Evolutionary conservation across 2,113 vertebrate genomes (phyloP).

Genomic region (Oryctolagus cuniculus): DNA sequence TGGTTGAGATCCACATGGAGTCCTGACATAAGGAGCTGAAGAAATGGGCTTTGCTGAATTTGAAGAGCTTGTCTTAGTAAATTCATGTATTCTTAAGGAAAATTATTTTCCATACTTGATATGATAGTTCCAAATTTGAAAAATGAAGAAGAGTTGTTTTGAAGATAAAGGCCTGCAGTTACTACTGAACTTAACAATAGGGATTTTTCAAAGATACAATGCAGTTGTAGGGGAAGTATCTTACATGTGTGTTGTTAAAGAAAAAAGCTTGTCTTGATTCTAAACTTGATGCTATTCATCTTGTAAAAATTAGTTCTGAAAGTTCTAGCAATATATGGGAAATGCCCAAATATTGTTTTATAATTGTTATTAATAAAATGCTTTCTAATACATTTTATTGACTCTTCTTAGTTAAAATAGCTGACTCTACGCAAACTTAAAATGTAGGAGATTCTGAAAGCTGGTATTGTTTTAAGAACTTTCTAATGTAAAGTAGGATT

Average conservation of each 20-base stretch:
- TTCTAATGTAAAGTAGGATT: slow-evolving; percentile 57
- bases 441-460: slow-evolving; percentile 51
- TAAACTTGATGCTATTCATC: slow-evolving; percentile 40
- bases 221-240: slow-evolving; percentile 48
- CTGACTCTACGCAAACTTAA: slow-evolving; percentile 83
- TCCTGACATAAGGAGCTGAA: slow-evolving; percentile 86
- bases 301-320: slow-evolving; percentile 60
- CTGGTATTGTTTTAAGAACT: slow-evolving; percentile 53
- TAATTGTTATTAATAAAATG: slow-evolving; percentile 71
- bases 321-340: slow-evolving; percentile 14
- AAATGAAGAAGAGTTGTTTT: slow-evolving; percentile 74
- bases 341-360: slow-evolving; percentile 36
- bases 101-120: slow-evolving; percentile 64
- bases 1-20: slow-evolving; percentile 92
- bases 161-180: slow-evolving; percentile 61
- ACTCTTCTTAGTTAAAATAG: slow-evolving; percentile 77
- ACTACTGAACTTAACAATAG: background rate
- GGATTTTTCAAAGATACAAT: slow-evolving; percentile 14
- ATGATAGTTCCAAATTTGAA: slow-evolving; percentile 56
- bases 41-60: background rate
- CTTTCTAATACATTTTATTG: slow-evolving; percentile 65
- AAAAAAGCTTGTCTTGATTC: slow-evolving; percentile 45
- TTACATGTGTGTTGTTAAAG: slow-evolving; percentile 54
- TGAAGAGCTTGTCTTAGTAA: background rate
- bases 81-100: slow-evolving; percentile 67